Evolutionary conservation across 2,888 invertebrate genomes (phyloP).

Genomic region (Acrobasis suavella): DNA sequence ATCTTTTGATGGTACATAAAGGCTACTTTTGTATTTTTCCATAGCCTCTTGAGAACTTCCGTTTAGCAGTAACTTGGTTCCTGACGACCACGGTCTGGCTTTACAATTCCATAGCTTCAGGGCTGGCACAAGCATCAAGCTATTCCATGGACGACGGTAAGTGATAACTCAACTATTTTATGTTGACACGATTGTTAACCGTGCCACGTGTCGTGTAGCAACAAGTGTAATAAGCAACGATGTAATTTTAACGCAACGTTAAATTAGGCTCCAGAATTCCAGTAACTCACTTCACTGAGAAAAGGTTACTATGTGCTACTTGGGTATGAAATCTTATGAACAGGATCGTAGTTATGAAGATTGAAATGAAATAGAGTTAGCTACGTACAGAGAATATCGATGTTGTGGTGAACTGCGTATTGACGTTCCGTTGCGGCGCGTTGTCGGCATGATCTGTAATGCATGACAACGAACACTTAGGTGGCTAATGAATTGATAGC

Average conservation of each 20-base stretch:
- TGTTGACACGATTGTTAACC: neutral
- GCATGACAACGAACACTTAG: constrained; percentile 61
- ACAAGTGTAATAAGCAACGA: neutral
- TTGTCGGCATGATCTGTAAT: constrained; percentile 70
- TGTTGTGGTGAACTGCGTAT: constrained; percentile 42
- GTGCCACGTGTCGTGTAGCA: neutral
- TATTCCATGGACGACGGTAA: constrained; percentile 73
- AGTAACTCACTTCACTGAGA: neutral
- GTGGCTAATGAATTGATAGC: constrained; percentile 38
- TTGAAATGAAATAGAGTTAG: constrained; percentile 26
- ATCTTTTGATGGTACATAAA: too few species aligned
- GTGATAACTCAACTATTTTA: constrained; percentile 29
- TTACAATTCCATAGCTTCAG: constrained; percentile 78
- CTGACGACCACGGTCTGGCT: constrained; percentile 82
- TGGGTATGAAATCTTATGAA: neutral
- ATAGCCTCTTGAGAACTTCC: constrained; percentile 84
- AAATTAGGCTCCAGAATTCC: too few species aligned
- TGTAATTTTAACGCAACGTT: too few species aligned
- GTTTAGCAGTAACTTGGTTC: constrained; percentile 82
- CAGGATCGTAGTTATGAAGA: constrained; percentile 6
- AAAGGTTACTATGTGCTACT: neutral
- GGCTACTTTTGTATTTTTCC: constrained; percentile 26
- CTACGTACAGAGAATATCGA: constrained; percentile 14
- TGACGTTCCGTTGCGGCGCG: constrained; percentile 64
- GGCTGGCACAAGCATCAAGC: constrained; percentile 75